These are phyloP conservation scores for Perdita meconis DNA, from an alignment of 2,888 invertebrate genomes.

Conservation along the genomic window DNA sequence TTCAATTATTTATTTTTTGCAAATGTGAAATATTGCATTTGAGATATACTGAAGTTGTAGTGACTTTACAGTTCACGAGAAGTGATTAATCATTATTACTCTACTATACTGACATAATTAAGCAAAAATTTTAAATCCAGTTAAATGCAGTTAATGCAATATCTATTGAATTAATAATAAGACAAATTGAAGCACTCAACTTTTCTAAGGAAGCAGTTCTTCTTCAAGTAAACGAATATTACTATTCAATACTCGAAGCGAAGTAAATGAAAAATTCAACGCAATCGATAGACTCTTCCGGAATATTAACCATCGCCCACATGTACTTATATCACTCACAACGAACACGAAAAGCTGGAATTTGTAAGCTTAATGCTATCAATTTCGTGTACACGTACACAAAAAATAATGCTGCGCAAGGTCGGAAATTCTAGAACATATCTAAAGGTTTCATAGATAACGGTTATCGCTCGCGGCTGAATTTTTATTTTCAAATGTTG, in stretches of 20 bases:
- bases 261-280: constrained; percentile 36
- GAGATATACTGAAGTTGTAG: constrained; percentile 23
- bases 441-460: constrained; percentile 69
- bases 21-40: not conserved
- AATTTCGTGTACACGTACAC: not conserved
- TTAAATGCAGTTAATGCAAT: not conserved
- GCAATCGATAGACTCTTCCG: constrained; percentile 25
- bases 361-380: constrained; percentile 2
- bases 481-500: constrained; percentile 58
- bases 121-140: not conserved
- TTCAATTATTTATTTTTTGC: no score
- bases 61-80: constrained; percentile 11
- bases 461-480: constrained; percentile 62
- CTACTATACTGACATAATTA: constrained; percentile 25
- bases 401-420: constrained; percentile 30
- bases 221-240: not conserved
- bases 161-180: not conserved
- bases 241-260: constrained; percentile 16
- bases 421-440: constrained; percentile 63
- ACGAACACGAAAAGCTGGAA: not conserved
- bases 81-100: constrained; percentile 24
- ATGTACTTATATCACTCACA: not conserved
- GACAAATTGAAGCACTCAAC: not conserved
- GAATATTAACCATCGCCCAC: not conserved
- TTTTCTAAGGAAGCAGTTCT: not conserved